Conservation (phyloP, 2,888 invertebrate genomes). For the Eilema depressum region DNA sequence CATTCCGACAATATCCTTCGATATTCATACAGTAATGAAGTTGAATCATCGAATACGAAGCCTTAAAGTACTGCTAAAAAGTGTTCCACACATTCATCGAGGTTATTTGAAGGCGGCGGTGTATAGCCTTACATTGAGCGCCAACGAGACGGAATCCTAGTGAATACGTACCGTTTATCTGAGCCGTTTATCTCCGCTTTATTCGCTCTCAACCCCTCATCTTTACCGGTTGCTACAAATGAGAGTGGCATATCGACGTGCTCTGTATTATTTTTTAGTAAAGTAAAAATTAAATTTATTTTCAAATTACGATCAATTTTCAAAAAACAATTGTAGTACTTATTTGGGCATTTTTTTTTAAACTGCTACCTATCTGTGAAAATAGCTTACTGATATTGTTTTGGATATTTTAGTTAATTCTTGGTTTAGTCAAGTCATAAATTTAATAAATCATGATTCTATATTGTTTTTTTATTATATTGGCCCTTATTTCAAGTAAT, state of each 20-base stretch:
- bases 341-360: no score
- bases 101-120: slow-evolving; percentile 39
- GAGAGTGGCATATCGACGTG: slow-evolving; percentile 44
- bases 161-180: slow-evolving; percentile 53
- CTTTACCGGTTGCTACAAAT: slow-evolving; percentile 54
- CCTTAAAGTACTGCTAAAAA: slow-evolving; percentile 23
- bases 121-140: slow-evolving; percentile 46
- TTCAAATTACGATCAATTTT: background rate
- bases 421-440: no score
- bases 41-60: slow-evolving; percentile 11
- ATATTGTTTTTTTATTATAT: no score
- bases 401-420: no score
- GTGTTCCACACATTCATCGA: slow-evolving; percentile 34
- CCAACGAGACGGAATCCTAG: slow-evolving; percentile 51
- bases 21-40: background rate
- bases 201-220: slow-evolving; percentile 53
- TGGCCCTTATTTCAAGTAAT: no score
- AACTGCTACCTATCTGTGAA: no score
- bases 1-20: background rate
- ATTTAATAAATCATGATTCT: no score
- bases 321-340: no score
- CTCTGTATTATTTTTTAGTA: slow-evolving; percentile 24
- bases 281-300: background rate
- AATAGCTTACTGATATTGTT: no score
- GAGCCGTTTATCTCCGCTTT: slow-evolving; percentile 52